Evolutionary conservation across 2,113 vertebrate species (phyloP).

Genomic region (Budorcas taxicolor): DNA sequence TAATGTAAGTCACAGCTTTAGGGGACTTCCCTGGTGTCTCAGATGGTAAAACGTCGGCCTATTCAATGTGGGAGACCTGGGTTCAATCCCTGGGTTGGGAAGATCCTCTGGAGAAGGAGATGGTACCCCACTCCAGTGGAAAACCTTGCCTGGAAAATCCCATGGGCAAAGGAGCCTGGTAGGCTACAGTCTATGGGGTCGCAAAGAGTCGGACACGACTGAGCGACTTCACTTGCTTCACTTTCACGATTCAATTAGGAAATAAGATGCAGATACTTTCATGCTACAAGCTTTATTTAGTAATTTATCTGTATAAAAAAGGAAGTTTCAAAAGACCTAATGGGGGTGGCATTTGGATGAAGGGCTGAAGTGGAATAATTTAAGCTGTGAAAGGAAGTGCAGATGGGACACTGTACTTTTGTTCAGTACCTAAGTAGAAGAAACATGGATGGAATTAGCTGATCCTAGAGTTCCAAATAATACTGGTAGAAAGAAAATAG

Average conservation of each 20-base stretch:
- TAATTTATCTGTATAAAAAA: background rate
- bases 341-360: background rate
- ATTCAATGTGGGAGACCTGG: fast-evolving
- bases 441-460: background rate
- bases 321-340: background rate
- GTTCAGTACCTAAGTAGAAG: background rate
- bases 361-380: background rate
- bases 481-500: background rate
- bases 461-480: background rate
- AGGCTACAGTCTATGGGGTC: too few relatives aligned
- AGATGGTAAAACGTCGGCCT: too few relatives aligned
- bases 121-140: too few relatives aligned
- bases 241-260: background rate
- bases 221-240: too few relatives aligned
- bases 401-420: background rate
- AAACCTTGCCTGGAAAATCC: too few relatives aligned
- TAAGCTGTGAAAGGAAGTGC: background rate
- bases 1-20: background rate
- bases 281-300: background rate
- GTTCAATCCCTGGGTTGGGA: fast-evolving
- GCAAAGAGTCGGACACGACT: too few relatives aligned
- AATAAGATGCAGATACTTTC: background rate
- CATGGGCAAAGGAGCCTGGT: too few relatives aligned
- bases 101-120: too few relatives aligned
- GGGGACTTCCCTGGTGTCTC: too few relatives aligned